Evolutionary conservation across 2,888 invertebrate species (phyloP).

Genomic region (Amphimallon solstitiale): DNA sequence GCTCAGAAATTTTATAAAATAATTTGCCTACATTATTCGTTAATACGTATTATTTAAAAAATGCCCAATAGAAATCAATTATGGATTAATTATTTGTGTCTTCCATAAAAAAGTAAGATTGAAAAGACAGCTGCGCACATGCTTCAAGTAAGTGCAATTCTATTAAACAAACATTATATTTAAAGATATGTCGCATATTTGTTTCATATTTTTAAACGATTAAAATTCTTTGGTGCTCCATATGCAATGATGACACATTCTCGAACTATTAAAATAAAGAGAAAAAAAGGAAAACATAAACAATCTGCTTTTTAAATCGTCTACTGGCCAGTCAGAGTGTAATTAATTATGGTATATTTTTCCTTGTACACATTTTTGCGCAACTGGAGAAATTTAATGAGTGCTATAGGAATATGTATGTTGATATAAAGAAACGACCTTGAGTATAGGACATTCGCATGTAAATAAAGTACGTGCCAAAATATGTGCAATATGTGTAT

Average conservation of each 20-base stretch:
- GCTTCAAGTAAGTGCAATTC: background rate
- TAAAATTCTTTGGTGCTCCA: slow-evolving; percentile 17
- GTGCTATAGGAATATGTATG: background rate
- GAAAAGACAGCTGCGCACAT: too few relatives aligned
- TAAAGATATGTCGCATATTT: slow-evolving; percentile 27
- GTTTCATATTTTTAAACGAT: slow-evolving; percentile 28
- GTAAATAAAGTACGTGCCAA: too few relatives aligned
- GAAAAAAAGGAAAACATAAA: slow-evolving; percentile 9
- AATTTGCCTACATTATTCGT: too few relatives aligned
- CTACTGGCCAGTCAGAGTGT: slow-evolving; percentile 7
- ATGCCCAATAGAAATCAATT: too few relatives aligned
- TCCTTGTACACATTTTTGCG: background rate
- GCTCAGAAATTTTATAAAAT: too few relatives aligned
- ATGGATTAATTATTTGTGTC: too few relatives aligned
- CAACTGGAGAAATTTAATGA: background rate
- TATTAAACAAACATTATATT: slow-evolving; percentile 20
- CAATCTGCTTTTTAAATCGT: slow-evolving; percentile 23
- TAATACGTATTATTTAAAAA: too few relatives aligned
- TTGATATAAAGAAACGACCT: background rate
- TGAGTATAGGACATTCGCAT: too few relatives aligned
- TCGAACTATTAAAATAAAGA: slow-evolving; percentile 4
- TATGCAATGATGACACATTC: slow-evolving; percentile 23
- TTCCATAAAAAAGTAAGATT: too few relatives aligned
- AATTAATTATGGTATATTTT: slow-evolving; percentile 4
- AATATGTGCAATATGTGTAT: too few relatives aligned